phyloP scores from a whole-genome alignment of 2,113 vertebrate species.

The Anolis sagrei region DNA sequence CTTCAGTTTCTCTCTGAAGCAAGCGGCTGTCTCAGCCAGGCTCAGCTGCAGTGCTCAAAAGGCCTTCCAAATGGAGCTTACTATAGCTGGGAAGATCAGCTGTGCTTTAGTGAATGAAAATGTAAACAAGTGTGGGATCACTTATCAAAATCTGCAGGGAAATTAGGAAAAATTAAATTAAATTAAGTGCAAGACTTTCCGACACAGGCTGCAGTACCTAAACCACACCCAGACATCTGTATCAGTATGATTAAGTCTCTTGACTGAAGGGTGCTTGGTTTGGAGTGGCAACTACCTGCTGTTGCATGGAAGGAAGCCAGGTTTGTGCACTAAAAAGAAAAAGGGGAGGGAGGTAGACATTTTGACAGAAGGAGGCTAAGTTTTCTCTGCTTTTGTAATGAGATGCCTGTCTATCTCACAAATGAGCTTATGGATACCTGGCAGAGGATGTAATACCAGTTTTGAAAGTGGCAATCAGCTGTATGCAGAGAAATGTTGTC shows the following conservation, averaged over 20 bases:
- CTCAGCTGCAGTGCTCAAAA: background rate
- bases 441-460: background rate
- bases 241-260: background rate
- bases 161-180: background rate
- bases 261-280: background rate
- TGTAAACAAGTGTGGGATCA: background rate
- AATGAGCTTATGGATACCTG: background rate
- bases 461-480: background rate
- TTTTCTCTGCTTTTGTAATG: background rate
- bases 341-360: background rate
- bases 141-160: background rate
- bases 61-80: constrained; percentile 16
- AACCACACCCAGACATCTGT: background rate
- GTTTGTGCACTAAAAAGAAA: background rate
- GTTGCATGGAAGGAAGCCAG: background rate
- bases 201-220: background rate
- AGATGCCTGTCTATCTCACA: background rate
- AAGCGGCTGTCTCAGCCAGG: background rate
- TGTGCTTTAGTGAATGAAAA: background rate
- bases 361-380: background rate
- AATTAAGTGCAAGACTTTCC: background rate
- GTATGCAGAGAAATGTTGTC: background rate
- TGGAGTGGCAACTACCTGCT: background rate
- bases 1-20: background rate
- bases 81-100: background rate